Conservation (phyloP, 2,797 vertebrate genomes). For the Lacerta agilis region DNA sequence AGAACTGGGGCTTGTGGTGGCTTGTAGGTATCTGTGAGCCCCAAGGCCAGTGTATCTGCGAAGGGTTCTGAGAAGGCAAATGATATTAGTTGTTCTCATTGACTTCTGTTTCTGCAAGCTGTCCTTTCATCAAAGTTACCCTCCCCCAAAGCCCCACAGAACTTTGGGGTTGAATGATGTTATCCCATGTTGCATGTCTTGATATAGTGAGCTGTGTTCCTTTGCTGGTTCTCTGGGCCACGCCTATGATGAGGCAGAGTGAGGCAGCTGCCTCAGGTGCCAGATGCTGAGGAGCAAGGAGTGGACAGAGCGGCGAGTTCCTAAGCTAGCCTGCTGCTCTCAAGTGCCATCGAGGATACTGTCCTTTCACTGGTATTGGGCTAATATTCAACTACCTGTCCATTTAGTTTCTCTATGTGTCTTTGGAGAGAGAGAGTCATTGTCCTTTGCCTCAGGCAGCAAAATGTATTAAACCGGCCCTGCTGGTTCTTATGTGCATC, state of each 20-base stretch:
- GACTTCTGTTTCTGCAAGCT: neutral
- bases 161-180: neutral
- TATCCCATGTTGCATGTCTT: neutral
- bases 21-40: neutral
- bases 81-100: neutral
- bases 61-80: neutral
- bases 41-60: neutral
- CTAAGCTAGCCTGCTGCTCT: no score
- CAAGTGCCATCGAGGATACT: no score
- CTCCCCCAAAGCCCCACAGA: neutral
- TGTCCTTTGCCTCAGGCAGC: no score
- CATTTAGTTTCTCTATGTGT: no score
- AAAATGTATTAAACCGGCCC: no score
- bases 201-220: neutral
- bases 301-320: no score
- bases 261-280: no score
- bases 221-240: neutral
- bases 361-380: no score
- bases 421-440: no score
- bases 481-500: neutral
- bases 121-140: neutral
- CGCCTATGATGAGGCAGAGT: no score
- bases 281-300: no score
- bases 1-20: neutral
- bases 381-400: no score